Conservation (phyloP, 2,797 vertebrate genomes). For the Notolepis coatsorum region DNA sequence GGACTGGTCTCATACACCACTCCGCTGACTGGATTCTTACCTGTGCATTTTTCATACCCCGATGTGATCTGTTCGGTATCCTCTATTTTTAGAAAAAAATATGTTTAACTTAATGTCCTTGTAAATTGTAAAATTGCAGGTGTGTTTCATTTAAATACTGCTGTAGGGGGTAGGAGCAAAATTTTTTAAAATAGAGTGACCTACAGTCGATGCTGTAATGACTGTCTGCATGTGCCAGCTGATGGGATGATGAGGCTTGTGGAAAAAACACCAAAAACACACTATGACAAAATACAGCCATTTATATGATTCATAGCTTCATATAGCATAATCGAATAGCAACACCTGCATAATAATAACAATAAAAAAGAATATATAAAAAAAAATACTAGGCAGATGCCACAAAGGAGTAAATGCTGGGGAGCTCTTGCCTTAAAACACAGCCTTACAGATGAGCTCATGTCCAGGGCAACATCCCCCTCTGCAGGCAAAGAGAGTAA, state of each 20-base stretch:
- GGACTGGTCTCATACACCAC: slow-evolving; percentile 50
- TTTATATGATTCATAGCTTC: slow-evolving; percentile 19
- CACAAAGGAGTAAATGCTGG: slow-evolving; percentile 45
- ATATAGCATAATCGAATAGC: slow-evolving; percentile 24
- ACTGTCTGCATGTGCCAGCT: slow-evolving; percentile 6
- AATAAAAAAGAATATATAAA: slow-evolving; percentile 4
- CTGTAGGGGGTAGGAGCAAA: no score
- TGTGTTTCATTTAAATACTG: slow-evolving; percentile 18
- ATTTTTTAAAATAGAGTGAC: no score
- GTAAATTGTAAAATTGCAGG: slow-evolving; percentile 49
- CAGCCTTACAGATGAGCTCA: slow-evolving; percentile 60
- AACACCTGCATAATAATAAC: slow-evolving; percentile 45
- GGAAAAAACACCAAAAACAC: slow-evolving; percentile 24
- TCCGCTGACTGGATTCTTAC: slow-evolving; percentile 51
- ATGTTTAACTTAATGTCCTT: slow-evolving; percentile 51
- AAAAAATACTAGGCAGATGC: slow-evolving; percentile 48
- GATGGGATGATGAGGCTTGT: slow-evolving; percentile 7
- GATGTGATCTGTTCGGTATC: slow-evolving; percentile 45
- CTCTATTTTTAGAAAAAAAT: slow-evolving; percentile 13
- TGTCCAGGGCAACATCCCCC: slow-evolving; percentile 84
- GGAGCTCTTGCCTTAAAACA: slow-evolving; percentile 40
- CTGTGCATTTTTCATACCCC: slow-evolving; percentile 39
- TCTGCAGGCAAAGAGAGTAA: slow-evolving; percentile 81
- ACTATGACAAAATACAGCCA: slow-evolving; percentile 2
- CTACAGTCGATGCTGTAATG: background rate